Evolutionary conservation across 2,888 invertebrate genomes (phyloP).

Genomic region (Epicampocera succincta): DNA sequence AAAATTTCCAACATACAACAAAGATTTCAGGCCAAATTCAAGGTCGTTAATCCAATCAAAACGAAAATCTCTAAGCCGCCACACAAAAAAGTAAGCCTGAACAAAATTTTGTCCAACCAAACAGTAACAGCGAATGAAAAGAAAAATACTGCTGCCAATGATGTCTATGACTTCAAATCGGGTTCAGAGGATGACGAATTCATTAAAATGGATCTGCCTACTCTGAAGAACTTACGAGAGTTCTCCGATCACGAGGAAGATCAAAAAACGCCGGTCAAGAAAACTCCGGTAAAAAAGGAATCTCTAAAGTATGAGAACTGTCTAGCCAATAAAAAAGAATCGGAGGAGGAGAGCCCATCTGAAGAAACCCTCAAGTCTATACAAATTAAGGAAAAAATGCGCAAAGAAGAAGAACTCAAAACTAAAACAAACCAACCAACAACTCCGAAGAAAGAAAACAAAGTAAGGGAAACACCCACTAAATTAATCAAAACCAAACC

Average conservation of each 20-base stretch:
- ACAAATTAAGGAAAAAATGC: conserved; percentile 32
- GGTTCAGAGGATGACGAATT: conserved; percentile 81
- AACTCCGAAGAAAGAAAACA: conserved; percentile 23
- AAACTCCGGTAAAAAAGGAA: conserved; percentile 24
- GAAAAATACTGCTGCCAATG: conserved; percentile 59
- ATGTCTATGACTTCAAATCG: conserved; percentile 80
- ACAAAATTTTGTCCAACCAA: conserved; percentile 55
- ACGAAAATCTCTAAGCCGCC: conserved; percentile 51
- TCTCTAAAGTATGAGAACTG: conserved; percentile 23
- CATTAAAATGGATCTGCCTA: conserved; percentile 80
- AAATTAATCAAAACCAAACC: conserved; percentile 40
- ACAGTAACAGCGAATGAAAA: conserved; percentile 26
- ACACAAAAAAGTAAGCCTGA: conserved; percentile 51
- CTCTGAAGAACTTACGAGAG: conserved; percentile 78
- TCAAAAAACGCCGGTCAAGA: conserved; percentile 48
- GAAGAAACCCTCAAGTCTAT: conserved; percentile 39
- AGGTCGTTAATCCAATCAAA: conserved; percentile 60
- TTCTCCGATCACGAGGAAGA: conserved; percentile 78
- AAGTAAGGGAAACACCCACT: conserved; percentile 24
- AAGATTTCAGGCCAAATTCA: conserved; percentile 69
- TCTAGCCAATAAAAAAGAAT: conserved; percentile 39
- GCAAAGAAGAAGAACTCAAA: conserved; percentile 36
- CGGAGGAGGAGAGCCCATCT: background rate
- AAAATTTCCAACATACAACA: conserved; percentile 68
- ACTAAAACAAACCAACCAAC: background rate